Base-by-base conservation (phyloP, 1,140 invertebrate species). In the Lepidurus packardi region DNA sequence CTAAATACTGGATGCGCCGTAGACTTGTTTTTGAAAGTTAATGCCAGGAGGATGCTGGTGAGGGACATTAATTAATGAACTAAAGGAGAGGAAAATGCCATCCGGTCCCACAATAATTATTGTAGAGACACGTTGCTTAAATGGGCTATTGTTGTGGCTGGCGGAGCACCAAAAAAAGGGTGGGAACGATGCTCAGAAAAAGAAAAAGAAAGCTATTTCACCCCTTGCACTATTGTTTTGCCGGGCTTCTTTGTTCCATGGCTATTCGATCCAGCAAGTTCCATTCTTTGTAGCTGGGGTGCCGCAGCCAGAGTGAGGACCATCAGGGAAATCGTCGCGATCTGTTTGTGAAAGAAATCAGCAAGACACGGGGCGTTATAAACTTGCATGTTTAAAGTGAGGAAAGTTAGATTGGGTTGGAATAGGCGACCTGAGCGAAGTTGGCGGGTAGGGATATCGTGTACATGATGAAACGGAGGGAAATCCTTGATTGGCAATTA, bases 141-240 rank as follows among this genome's bases (percentile, higher is more conserved):
- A n/a, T 13, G 53, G 53, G 53, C 53, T 65, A 65, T 65, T 65
- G 53, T 65, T 9, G n/a, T 11, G 53, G 21, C 53, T 65, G 53
- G 21, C 16, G 53, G 21, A 65, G 6, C 13, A 65, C 53, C 53
- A 65, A 65, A 21, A 65, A 65, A 65, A 65, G 53, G 6, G 53
- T 65, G 34, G 34, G 34, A 34, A 34, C 34, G 21, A 65, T 65
- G 53, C 5, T n/a, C 16, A 21, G 13, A 1, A 21, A 65, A 65
- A 65, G 21, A 65, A 13, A 65, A 65, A n/a, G 21, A 65, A 16
- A 13, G 9, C 21, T 65, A 65, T n/a, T 65, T 65, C 53, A 65
- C 53, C 53, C 53, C 53, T 65, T 65, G 53, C 53, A 21, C 21
- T 65, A 65, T 21, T 65, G 53, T 65, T 65, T 65, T 65, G 53